These are phyloP conservation scores for Chelonus insularis DNA, from an alignment of 1,140 invertebrate genomes.

Conservation along the genomic window DNA sequence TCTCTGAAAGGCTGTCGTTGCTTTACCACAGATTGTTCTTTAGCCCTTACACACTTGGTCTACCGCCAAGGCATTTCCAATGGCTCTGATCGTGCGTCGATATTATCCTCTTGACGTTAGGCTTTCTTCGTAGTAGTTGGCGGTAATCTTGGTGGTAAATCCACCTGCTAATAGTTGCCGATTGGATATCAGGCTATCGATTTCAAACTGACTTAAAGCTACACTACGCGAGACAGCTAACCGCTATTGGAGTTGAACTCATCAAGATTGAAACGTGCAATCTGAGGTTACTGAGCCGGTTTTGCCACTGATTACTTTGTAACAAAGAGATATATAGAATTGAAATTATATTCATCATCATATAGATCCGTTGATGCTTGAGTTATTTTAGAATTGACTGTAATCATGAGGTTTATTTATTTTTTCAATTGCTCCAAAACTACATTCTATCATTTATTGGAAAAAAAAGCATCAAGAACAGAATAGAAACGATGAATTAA, in stretches of 20 bases:
- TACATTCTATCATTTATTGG: not conserved
- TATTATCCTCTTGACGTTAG: slow-evolving; percentile 30
- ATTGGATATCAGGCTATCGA: slow-evolving; percentile 17
- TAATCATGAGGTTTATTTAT: not conserved
- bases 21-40: not conserved
- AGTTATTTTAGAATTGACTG: too few species aligned
- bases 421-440: not conserved
- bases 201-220: too few species aligned
- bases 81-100: slow-evolving; percentile 30
- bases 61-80: slow-evolving; percentile 11
- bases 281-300: not conserved
- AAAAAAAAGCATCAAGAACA: not conserved
- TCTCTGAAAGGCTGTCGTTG: not conserved
- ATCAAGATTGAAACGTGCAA: slow-evolving; percentile 1
- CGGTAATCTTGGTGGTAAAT: slow-evolving; percentile 32
- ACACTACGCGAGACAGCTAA: not conserved
- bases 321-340: not conserved
- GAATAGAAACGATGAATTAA: not conserved
- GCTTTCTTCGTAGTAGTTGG: not conserved
- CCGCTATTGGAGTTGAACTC: not conserved
- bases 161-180: slow-evolving; percentile 32
- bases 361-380: too few species aligned
- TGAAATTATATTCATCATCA: not conserved
- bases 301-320: not conserved
- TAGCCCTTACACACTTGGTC: not conserved